Evolutionary conservation across 2,888 invertebrate genomes (phyloP).

Genomic region (Leucophenga montana): DNA sequence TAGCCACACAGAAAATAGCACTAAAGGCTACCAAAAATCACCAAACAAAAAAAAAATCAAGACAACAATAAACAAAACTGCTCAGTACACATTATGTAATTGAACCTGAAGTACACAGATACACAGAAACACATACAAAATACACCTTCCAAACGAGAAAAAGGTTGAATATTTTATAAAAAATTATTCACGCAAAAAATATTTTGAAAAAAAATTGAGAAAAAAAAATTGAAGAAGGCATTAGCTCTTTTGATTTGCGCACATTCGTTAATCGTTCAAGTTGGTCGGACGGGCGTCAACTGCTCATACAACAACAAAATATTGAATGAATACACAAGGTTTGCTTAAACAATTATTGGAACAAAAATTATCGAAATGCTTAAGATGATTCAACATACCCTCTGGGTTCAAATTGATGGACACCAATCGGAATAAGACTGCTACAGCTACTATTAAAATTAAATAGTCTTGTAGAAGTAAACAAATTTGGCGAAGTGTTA

Average conservation of each 20-base stretch:
- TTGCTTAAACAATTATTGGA: no score
- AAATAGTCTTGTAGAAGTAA: no score
- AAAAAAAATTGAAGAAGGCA: slow-evolving; percentile 57
- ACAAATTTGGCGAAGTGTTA: no score
- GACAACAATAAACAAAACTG: slow-evolving; percentile 36
- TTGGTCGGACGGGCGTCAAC: not conserved
- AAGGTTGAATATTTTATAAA: no score
- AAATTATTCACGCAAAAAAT: no score
- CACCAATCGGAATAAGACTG: no score
- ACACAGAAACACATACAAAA: not conserved
- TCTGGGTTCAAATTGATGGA: no score
- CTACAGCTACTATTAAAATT: no score
- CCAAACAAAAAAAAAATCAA: slow-evolving; percentile 38
- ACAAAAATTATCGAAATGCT: no score
- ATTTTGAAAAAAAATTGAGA: not conserved
- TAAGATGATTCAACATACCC: no score
- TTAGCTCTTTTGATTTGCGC: slow-evolving; percentile 51
- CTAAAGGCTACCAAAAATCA: slow-evolving; percentile 30
- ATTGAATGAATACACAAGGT: no score
- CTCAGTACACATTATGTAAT: slow-evolving; percentile 42
- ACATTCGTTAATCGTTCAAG: slow-evolving; percentile 14
- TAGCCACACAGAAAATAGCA: slow-evolving; percentile 12
- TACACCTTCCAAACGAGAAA: not conserved
- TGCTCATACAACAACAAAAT: no score
- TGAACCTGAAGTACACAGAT: slow-evolving; percentile 25